Conservation (phyloP, 2,797 vertebrate genomes). For the Sitta carolinensis region DNA sequence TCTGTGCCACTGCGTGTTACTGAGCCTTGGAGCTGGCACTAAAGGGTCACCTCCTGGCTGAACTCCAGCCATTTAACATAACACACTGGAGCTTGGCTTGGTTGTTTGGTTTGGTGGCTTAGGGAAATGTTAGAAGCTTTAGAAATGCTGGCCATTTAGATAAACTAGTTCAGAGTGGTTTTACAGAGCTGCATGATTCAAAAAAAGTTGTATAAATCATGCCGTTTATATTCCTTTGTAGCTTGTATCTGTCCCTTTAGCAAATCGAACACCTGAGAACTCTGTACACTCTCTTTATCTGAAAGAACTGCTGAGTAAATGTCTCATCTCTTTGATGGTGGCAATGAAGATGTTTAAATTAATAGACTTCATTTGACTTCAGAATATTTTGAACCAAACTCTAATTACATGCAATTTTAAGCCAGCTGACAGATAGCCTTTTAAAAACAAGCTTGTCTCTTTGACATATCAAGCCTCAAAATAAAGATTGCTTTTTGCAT, state of each 20-base stretch:
- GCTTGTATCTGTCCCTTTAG: background rate
- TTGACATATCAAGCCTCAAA: background rate
- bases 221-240: background rate
- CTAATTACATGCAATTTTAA: background rate
- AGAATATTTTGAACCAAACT: background rate
- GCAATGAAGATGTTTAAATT: background rate
- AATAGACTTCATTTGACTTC: background rate
- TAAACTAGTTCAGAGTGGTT: background rate
- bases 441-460: background rate
- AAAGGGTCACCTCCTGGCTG: background rate
- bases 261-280: background rate
- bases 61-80: background rate
- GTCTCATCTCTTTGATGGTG: background rate
- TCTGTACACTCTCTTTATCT: background rate
- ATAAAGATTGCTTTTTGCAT: background rate
- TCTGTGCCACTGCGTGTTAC: fast-evolving
- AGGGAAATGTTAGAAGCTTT: background rate
- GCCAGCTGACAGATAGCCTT: background rate
- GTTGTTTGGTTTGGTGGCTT: background rate
- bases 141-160: background rate
- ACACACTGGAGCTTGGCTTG: background rate
- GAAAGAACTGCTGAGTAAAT: background rate
- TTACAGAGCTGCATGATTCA: background rate
- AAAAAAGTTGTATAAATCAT: background rate
- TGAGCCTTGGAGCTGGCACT: background rate